These are phyloP conservation scores for Loxodonta africana DNA, from an alignment of 2,113 vertebrate genomes.

Conservation along the genomic window DNA sequence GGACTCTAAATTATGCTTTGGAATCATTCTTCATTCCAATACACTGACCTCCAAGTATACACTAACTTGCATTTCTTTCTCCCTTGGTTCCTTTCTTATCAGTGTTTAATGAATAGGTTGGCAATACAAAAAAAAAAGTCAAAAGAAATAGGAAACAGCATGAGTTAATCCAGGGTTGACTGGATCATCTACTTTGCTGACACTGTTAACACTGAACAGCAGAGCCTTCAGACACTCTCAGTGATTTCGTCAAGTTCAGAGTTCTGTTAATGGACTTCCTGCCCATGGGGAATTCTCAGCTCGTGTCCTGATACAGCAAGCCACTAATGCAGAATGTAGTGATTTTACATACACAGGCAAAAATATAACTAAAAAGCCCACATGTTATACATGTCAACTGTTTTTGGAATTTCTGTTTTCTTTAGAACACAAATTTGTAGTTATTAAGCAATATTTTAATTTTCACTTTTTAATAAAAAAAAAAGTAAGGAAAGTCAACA, in stretches of 20 bases:
- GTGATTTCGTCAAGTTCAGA: background rate
- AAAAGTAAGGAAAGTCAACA: background rate
- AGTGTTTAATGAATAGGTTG: slow-evolving; percentile 64
- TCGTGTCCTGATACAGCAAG: background rate
- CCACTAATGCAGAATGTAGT: background rate
- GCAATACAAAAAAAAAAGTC: background rate
- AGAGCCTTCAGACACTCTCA: background rate
- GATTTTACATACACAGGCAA: background rate
- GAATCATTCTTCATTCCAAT: background rate
- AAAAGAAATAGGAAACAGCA: slow-evolving; percentile 65
- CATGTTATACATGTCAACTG: background rate
- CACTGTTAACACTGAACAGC: background rate
- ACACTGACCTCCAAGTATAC: background rate
- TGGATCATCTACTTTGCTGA: slow-evolving; percentile 36
- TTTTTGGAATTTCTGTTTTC: background rate
- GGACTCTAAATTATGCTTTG: background rate
- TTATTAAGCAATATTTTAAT: slow-evolving; percentile 3
- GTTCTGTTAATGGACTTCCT: background rate
- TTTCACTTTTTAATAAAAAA: slow-evolving; percentile 2
- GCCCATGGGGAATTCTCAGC: background rate
- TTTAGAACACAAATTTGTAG: background rate
- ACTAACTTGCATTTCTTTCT: background rate
- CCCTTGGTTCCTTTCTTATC: slow-evolving; percentile 42
- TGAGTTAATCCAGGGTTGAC: slow-evolving; percentile 39
- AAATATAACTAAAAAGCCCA: background rate